Evolutionary conservation across 1,140 invertebrate genomes (phyloP).

Genomic region (Trigoniulus corallinus): DNA sequence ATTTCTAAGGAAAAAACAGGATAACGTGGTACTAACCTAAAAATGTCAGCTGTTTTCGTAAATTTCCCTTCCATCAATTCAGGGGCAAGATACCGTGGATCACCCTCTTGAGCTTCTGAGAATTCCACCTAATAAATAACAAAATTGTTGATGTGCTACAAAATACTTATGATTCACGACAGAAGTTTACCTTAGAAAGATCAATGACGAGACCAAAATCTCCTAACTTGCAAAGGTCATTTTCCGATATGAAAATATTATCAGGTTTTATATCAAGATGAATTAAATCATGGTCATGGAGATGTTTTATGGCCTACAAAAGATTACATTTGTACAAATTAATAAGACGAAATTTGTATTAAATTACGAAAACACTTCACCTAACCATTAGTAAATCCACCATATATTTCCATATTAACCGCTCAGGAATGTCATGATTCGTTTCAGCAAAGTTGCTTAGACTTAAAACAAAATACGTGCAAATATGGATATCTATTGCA

Average conservation of each 20-base stretch:
- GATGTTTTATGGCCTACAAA: conserved; percentile 39
- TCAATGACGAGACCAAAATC: conserved; percentile 58
- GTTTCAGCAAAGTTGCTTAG: conserved; percentile 26
- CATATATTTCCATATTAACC: conserved; percentile 33
- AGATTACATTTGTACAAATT: conserved; percentile 8
- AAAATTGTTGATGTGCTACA: not conserved
- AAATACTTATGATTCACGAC: not conserved
- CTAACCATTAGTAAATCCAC: conserved; percentile 33
- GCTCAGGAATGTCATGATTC: conserved; percentile 32
- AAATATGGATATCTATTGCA: conserved; percentile 4
- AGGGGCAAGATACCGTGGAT: conserved; percentile 54
- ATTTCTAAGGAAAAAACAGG: conserved; percentile 35
- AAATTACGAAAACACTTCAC: too few species aligned
- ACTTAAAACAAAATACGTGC: conserved; percentile 18
- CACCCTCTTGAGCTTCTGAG: conserved; percentile 45
- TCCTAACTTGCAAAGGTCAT: conserved; percentile 45
- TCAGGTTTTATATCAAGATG: conserved; percentile 63
- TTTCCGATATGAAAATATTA: conserved; percentile 46
- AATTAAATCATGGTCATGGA: conserved; percentile 45
- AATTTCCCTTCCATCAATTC: conserved; percentile 48
- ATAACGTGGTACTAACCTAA: conserved; percentile 25
- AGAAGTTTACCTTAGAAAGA: conserved; percentile 33
- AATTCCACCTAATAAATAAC: conserved; percentile 24
- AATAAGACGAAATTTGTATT: conserved; percentile 4
- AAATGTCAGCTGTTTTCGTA: conserved; percentile 35